Evolutionary conservation across 2,888 invertebrate genomes (phyloP), one percentile per base, ranked within the genome.

Genomic region (Cantharis rufa): DNA sequence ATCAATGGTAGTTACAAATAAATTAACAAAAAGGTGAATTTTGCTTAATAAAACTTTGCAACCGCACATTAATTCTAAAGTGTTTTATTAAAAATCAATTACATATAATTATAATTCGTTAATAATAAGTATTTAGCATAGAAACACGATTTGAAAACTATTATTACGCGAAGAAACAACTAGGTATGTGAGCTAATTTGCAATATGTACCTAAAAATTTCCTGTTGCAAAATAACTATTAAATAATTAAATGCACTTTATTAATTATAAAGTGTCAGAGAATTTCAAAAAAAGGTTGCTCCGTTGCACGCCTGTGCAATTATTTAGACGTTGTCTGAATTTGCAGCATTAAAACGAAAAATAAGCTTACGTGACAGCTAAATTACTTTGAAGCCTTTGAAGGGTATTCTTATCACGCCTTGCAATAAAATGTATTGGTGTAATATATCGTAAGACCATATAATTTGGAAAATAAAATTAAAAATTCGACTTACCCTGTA

Each of bases 271-370:
- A 48, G 48, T 48, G 48, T 48, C 48, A 48, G 48, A n/a, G n/a
- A 48, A 48, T 48, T 48, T 48, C 48, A 48, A 48, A 63, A 28
- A 68, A 69, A 62, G 28, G 73, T 66, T 63, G 61, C 61, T 62
- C 62, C 72, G 68, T 72, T 62, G 73, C 69, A 69, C 69, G 73
- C 69, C 62, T 73, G 62, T 15, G 28, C 68, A 73, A 69, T 73
- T 62, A 28, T 63, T 69, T 68, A 62, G 62, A 69, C 73, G 73
- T 73, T 62, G 68, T 11, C n/a, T 72, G 21, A 61, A 61, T 18
- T 28, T 61, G 66, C n/a, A 72, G 66, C 61, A 68, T 48, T 68
- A 72, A 66, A 21, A 66, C 61, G 15, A 66, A 32, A 72, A 28
- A 66, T 13, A 62, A 27, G 32, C 48, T 7, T 48, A 61, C 21